phyloP scores from a whole-genome alignment of 2,888 invertebrate genomes.

The Branchipolynoe longqiensis region DNA sequence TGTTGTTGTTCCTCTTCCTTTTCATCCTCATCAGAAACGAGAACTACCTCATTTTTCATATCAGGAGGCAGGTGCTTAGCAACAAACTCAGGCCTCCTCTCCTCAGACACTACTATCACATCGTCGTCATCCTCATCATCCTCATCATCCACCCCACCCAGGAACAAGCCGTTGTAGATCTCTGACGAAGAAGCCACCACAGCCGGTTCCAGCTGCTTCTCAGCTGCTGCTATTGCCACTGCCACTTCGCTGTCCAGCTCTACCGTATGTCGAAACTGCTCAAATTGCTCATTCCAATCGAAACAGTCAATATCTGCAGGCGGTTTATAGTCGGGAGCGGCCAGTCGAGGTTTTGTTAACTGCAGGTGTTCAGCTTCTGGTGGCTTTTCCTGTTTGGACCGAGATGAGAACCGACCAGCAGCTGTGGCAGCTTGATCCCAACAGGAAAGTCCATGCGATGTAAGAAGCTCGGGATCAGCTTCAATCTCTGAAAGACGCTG shows the following conservation, averaged over 20 bases:
- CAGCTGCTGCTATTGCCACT: background rate
- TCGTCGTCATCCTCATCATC: background rate
- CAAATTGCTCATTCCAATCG: constrained; percentile 41
- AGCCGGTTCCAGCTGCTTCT: background rate
- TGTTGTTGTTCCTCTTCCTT: no score
- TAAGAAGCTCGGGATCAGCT: background rate
- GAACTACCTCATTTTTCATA: no score
- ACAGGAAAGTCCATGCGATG: background rate
- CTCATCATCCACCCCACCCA: constrained; percentile 2
- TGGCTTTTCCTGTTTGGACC: background rate
- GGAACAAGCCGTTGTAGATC: constrained; percentile 20
- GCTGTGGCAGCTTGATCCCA: background rate
- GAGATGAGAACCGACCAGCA: background rate
- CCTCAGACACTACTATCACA: background rate
- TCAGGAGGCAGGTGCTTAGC: background rate
- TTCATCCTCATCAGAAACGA: no score
- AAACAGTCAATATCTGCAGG: constrained; percentile 6
- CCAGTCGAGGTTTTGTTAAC: no score
- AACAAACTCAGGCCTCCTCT: background rate
- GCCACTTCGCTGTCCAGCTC: background rate
- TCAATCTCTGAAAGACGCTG: background rate
- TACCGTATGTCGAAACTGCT: background rate
- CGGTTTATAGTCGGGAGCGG: background rate
- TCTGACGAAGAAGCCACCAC: background rate
- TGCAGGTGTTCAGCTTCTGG: background rate